phyloP scores from a whole-genome alignment of 2,888 invertebrate species.

The Rhabditophanes sp. region DNA sequence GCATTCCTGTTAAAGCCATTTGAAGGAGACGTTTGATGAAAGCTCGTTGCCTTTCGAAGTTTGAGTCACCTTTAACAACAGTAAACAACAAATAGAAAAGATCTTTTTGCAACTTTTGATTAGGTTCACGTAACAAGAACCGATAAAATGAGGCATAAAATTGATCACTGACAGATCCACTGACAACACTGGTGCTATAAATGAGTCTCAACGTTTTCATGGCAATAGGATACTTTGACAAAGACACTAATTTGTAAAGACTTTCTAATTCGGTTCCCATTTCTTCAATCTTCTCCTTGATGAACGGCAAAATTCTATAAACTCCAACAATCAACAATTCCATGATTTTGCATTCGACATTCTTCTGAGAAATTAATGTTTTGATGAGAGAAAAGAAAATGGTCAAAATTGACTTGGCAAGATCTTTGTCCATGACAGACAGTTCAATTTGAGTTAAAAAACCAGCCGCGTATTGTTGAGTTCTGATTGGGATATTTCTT shows the following conservation, averaged over 20 bases:
- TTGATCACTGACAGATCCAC: constrained; percentile 47
- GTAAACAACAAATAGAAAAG: constrained; percentile 72
- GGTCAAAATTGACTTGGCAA: constrained; percentile 67
- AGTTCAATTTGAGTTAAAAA: constrained; percentile 71
- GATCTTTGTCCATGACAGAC: constrained; percentile 49
- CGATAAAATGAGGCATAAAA: constrained; percentile 70
- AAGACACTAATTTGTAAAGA: constrained; percentile 64
- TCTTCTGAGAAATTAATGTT: constrained; percentile 56
- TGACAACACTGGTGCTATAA: constrained; percentile 19
- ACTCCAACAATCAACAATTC: constrained; percentile 65
- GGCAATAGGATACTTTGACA: constrained; percentile 55
- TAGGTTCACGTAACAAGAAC: constrained; percentile 60
- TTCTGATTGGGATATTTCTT: constrained; percentile 64
- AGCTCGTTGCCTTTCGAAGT: constrained; percentile 58
- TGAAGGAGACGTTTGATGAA: constrained; percentile 71
- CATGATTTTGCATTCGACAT: constrained; percentile 65
- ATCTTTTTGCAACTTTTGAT: constrained; percentile 55
- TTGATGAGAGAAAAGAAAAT: constrained; percentile 92
- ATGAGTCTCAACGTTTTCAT: constrained; percentile 53
- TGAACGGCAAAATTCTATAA: constrained; percentile 67
- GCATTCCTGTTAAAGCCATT: constrained; percentile 54
- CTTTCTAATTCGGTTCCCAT: constrained; percentile 58
- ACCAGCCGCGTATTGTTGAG: constrained; percentile 83
- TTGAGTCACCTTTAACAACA: constrained; percentile 64
- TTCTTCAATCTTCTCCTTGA: constrained; percentile 51